phyloP scores from a whole-genome alignment of 2,113 vertebrate genomes.

The Ciconia maguari region DNA sequence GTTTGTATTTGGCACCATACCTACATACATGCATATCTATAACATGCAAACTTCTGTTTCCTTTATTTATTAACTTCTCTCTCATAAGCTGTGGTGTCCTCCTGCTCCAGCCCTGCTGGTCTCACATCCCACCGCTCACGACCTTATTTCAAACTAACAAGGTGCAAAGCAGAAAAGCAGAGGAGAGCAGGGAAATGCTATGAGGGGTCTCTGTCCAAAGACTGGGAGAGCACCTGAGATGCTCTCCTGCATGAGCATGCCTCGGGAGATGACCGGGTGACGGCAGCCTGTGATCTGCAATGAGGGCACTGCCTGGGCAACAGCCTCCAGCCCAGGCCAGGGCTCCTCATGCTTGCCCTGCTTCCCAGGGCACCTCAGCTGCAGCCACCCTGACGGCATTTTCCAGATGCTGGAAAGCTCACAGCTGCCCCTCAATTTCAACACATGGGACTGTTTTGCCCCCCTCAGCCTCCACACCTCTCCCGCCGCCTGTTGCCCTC shows the following conservation, averaged over 20 bases:
- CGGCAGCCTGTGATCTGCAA: background rate
- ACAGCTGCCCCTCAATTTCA: background rate
- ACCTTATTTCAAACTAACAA: background rate
- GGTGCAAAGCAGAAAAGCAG: background rate
- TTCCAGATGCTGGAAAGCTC: background rate
- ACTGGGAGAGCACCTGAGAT: background rate
- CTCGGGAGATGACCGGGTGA: background rate
- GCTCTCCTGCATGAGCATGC: background rate
- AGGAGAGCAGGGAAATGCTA: background rate
- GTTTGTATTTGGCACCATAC: background rate
- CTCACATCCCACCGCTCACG: background rate
- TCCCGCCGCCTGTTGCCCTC: rapidly evolving
- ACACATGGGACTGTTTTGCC: no score
- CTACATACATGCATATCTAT: background rate
- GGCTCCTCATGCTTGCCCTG: background rate
- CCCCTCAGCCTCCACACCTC: background rate
- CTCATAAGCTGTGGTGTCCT: background rate
- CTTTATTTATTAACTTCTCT: background rate
- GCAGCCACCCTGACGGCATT: background rate
- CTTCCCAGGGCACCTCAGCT: background rate
- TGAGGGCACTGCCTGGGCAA: rapidly evolving
- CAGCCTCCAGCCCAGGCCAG: background rate
- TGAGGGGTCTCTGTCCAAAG: background rate
- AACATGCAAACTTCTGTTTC: background rate
- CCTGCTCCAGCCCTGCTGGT: background rate